Percentiles rank a stretch among this genome's conserved stretches.
Conservation (phyloP, 2,113 vertebrate genomes). For the Varanus salvator region DNA sequence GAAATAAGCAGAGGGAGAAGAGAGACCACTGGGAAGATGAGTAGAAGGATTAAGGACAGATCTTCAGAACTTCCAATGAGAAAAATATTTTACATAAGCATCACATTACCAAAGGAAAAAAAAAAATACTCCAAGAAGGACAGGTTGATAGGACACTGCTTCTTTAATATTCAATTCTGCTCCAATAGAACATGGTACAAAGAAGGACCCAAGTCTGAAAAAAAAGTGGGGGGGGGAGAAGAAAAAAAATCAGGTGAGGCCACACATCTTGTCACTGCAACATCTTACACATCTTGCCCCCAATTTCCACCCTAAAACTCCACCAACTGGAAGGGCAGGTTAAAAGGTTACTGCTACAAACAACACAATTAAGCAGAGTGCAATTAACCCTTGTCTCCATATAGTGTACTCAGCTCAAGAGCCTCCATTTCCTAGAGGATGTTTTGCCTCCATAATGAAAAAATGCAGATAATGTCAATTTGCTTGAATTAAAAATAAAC, state of each 20-base stretch:
- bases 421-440: background rate
- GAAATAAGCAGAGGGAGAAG: background rate
- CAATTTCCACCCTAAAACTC: background rate
- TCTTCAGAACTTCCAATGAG: constrained; percentile 24
- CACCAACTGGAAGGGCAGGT: background rate
- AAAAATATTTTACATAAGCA: background rate
- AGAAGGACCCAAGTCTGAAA: constrained; percentile 83
- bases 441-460: background rate
- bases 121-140: constrained; percentile 22
- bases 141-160: background rate
- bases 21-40: background rate
- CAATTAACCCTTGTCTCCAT: background rate
- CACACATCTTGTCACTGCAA: background rate
- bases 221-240: background rate
- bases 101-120: background rate
- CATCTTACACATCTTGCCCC: background rate
- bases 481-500: background rate
- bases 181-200: constrained; percentile 85
- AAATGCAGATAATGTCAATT: background rate
- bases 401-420: background rate
- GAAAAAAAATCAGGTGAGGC: background rate
- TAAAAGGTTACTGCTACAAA: background rate
- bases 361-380: constrained; percentile 5
- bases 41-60: constrained; percentile 16
- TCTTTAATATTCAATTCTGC: constrained; percentile 78